These are phyloP conservation scores for Microplitis manilae DNA, from an alignment of 2,888 invertebrate genomes.

Conservation along the genomic window DNA sequence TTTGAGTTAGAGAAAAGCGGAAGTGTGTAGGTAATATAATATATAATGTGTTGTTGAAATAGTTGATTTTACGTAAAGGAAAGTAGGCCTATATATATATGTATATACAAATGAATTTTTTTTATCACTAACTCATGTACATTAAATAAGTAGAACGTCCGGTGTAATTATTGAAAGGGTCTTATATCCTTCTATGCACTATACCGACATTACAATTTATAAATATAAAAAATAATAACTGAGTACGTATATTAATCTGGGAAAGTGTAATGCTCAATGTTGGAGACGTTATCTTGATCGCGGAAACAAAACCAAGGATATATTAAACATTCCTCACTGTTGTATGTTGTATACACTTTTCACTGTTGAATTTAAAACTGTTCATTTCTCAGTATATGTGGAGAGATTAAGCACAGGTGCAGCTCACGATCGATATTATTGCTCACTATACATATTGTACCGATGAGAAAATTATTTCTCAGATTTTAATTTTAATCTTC, in stretches of 20 bases:
- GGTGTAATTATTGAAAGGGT: slow-evolving; percentile 50
- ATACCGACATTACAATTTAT: slow-evolving; percentile 19
- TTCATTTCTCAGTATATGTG: neutral
- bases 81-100: slow-evolving; percentile 48
- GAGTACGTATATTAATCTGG: slow-evolving; percentile 6
- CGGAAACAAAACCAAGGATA: neutral
- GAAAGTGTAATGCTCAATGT: slow-evolving; percentile 23
- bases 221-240: slow-evolving; percentile 10
- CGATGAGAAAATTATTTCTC: neutral
- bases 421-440: slow-evolving; percentile 18
- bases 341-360: too few species aligned
- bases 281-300: slow-evolving; percentile 5
- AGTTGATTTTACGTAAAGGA: slow-evolving; percentile 48
- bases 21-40: slow-evolving; percentile 5
- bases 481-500: too few species aligned
- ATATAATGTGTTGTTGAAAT: neutral
- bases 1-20: slow-evolving; percentile 34
- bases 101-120: slow-evolving; percentile 23
- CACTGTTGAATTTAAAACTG: neutral
- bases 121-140: slow-evolving; percentile 46
- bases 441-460: neutral
- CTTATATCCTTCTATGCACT: slow-evolving; percentile 12
- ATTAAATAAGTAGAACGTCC: slow-evolving; percentile 54
- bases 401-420: slow-evolving; percentile 15
- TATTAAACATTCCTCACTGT: slow-evolving; percentile 5